These are phyloP conservation scores for Mactra quadrangularis DNA, from an alignment of 1,140 invertebrate species.

Conservation along the genomic window DNA sequence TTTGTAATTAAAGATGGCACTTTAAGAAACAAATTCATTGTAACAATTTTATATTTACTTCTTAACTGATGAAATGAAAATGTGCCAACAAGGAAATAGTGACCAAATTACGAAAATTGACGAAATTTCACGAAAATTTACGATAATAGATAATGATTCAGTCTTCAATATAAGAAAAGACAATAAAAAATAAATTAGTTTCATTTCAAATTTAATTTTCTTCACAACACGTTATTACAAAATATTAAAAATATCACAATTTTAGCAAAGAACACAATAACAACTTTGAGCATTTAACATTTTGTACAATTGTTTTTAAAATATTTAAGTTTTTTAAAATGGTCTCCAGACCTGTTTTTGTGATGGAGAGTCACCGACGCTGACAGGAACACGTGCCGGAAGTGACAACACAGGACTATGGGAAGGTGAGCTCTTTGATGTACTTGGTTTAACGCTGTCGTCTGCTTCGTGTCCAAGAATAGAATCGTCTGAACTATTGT, in stretches of 20 bases:
- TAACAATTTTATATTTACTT: not conserved
- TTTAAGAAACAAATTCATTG: too few relatives aligned
- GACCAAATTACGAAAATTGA: too few relatives aligned
- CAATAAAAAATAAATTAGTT: too few relatives aligned
- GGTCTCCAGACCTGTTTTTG: conserved; percentile 60
- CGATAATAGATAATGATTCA: too few relatives aligned
- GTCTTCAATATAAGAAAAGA: too few relatives aligned
- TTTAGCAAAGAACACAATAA: conserved; percentile 19
- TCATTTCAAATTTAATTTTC: conserved; percentile 4
- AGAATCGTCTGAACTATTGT: conserved; percentile 11
- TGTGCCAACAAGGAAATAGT: not conserved
- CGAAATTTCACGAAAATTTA: too few relatives aligned
- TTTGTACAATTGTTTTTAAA: not conserved
- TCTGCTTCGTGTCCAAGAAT: conserved; percentile 15
- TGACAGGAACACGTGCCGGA: conserved; percentile 44
- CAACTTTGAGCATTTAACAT: not conserved
- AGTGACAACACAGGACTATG: conserved; percentile 41
- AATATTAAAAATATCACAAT: conserved; percentile 43
- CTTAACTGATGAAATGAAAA: not conserved
- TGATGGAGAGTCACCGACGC: conserved; percentile 44
- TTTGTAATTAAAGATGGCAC: too few relatives aligned
- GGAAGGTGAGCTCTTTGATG: conserved; percentile 20
- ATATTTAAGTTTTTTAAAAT: conserved; percentile 20
- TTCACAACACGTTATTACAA: conserved; percentile 43
- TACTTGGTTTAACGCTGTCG: not conserved